phyloP scores from a whole-genome alignment of 2,797 vertebrate species.

The Clamator glandarius region DNA sequence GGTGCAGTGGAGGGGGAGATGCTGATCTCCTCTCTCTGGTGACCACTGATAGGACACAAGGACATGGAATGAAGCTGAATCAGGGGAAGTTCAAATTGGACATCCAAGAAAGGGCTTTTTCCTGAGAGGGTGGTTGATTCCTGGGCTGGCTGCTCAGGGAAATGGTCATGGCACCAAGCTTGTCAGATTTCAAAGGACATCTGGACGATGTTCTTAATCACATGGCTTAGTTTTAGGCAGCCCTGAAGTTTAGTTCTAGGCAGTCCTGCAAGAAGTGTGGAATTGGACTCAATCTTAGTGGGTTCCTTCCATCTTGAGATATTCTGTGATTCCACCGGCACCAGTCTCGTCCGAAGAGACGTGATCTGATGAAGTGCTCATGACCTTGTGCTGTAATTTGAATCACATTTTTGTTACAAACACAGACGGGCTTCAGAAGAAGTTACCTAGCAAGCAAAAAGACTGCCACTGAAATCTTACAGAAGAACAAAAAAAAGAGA shows the following conservation, averaged over 20 bases:
- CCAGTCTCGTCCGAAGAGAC: neutral
- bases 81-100: neutral
- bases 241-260: neutral
- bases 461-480: neutral
- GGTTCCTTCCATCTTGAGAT: neutral
- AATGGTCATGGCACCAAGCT: neutral
- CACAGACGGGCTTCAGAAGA: neutral
- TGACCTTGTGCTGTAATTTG: neutral
- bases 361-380: neutral
- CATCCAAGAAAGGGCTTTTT: neutral
- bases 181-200: neutral
- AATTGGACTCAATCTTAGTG: accelerated
- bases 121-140: accelerated
- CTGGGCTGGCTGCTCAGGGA: neutral
- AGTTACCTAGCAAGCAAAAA: neutral
- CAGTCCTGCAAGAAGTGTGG: neutral
- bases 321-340: neutral
- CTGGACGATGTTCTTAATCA: accelerated
- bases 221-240: too few species aligned
- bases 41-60: accelerated
- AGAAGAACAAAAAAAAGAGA: neutral
- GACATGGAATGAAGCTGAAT: accelerated
- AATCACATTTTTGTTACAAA: neutral
- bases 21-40: neutral
- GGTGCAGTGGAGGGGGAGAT: accelerated